Base-by-base conservation (phyloP, 2,113 vertebrate genomes). In the Pantherophis guttatus region DNA sequence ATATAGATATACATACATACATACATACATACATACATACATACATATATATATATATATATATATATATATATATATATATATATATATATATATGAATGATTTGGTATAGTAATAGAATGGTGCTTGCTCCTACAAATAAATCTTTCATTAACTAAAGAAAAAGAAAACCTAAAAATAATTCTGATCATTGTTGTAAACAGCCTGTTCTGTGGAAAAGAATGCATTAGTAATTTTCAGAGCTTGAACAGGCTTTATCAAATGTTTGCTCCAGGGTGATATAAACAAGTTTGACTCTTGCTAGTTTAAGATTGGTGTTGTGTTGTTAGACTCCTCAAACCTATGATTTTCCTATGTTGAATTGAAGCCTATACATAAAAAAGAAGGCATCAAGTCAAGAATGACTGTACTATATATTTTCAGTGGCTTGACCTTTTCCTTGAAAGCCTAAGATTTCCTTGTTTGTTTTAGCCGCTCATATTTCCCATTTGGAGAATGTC, bases 401-500 rank as follows among this genome's bases (percentile, higher is more conserved):
- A 81, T 21, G 33, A 81, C 33, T 81, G 75, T 39, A 44, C 19
- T 81, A 21, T 48, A 1, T 89, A 2, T 54, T 70, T 54, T 58
- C 57, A 1, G 87, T 94, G 24, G 90, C 21, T 93, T 48, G 48
- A n/a, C 17, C 53, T 53, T 39, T 24, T 91, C 92, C 91, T 86
- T 48, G 94, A 29, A 94, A 86, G 19, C 93, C 89, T 88, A 90
- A 8, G 65, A 91, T 9, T 3, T 89, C 93, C 93, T 96, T 95
- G 91, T 26, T 8, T 87, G 48, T 87, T 94, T 93, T 93, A 99
- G 99, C 99, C 94, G 98, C 99, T 96, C 99, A 99, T 10, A 99
- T 99, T 96, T 99, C 99, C 90, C 99, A 99, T 96, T 97, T 99
- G 97, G 99, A 99, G 97, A 98, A 99, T 24, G 98, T 99, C 88